Percentiles rank a stretch among this genome's conserved stretches.
phyloP scores from a whole-genome alignment of 2,797 vertebrate genomes.

The Coreius guichenoti region DNA sequence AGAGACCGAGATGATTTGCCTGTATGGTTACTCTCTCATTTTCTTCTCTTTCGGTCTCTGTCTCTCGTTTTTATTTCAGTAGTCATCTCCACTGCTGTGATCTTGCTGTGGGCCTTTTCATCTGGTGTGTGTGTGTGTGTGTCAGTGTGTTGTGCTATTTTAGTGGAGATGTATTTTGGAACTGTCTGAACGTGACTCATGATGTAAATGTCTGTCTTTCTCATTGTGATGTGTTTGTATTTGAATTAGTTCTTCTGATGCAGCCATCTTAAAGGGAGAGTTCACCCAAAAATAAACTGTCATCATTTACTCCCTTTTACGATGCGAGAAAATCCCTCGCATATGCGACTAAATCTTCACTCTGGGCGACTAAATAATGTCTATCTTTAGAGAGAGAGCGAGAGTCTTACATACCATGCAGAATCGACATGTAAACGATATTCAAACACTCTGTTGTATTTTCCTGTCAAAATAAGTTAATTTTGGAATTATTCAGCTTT shows the following conservation, averaged over 20 bases:
- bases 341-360: too few species aligned
- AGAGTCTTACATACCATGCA: too few species aligned
- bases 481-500: too few species aligned
- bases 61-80: constrained; percentile 75
- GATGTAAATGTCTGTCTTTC: constrained; percentile 69
- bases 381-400: too few species aligned
- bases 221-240: constrained; percentile 62
- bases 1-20: constrained; percentile 53
- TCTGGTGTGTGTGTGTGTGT: constrained; percentile 39
- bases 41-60: not conserved
- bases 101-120: constrained; percentile 64
- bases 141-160: constrained; percentile 70
- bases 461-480: too few species aligned
- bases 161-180: constrained; percentile 79
- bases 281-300: not conserved
- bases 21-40: constrained; percentile 58
- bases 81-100: constrained; percentile 71
- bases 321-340: too few species aligned
- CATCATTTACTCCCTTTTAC: not conserved
- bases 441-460: too few species aligned
- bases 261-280: constrained; percentile 50
- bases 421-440: too few species aligned
- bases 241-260: constrained; percentile 54
- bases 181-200: constrained; percentile 76
- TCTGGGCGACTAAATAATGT: too few species aligned